These are phyloP conservation scores for Lepus townsendii DNA, from an alignment of 2,797 vertebrate genomes.

Conservation along the genomic window DNA sequence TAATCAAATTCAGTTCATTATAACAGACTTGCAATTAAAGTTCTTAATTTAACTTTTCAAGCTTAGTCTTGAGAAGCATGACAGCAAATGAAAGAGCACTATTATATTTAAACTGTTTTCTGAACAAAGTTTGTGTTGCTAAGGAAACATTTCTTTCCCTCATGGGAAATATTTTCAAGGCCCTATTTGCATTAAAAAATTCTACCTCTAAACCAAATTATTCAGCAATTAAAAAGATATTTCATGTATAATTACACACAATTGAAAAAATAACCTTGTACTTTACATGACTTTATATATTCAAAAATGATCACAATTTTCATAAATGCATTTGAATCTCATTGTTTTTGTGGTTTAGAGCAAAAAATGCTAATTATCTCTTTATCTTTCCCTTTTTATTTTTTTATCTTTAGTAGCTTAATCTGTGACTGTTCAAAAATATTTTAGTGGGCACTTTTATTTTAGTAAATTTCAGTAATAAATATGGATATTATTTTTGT, in stretches of 20 bases:
- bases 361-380: neutral
- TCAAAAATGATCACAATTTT: neutral
- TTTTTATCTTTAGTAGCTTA: neutral
- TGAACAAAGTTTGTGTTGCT: conserved; percentile 78
- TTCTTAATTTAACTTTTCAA: conserved; percentile 60
- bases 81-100: conserved; percentile 53
- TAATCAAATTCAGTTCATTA: conserved; percentile 18
- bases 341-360: neutral
- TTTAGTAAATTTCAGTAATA: neutral
- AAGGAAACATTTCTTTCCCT: conserved; percentile 65
- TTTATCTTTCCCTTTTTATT: neutral
- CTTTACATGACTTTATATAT: conserved; percentile 19
- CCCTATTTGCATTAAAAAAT: neutral
- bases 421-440: neutral
- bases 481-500: neutral
- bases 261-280: neutral
- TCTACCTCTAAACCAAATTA: conserved; percentile 13
- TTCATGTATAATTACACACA: neutral
- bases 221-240: conserved; percentile 8
- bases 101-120: conserved; percentile 61
- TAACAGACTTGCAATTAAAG: neutral
- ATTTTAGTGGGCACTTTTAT: neutral
- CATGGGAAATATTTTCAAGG: neutral
- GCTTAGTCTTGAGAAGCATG: neutral
- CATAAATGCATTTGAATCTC: neutral